Conservation (phyloP, 2,797 vertebrate genomes). For the Psittacula derbiana region DNA sequence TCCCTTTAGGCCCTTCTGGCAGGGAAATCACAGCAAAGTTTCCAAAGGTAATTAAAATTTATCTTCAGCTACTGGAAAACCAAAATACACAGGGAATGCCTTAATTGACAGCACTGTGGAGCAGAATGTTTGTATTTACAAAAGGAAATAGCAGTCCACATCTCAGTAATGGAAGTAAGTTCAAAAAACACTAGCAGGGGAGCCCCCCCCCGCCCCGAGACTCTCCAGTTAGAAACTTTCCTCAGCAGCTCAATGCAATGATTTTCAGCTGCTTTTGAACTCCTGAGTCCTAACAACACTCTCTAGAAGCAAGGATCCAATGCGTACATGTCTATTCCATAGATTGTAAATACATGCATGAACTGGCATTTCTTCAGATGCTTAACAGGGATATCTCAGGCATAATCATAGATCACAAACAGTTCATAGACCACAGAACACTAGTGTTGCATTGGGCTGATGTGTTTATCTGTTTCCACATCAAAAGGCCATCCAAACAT, state of each 20-base stretch:
- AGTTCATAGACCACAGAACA: neutral
- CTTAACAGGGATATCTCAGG: neutral
- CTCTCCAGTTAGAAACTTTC: neutral
- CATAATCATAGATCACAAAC: rapidly evolving
- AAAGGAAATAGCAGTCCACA: neutral
- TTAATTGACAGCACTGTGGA: neutral
- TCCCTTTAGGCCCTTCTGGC: neutral
- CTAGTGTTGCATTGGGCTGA: neutral
- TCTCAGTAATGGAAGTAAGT: neutral
- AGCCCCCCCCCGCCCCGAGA: neutral
- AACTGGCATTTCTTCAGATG: neutral
- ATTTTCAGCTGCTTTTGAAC: neutral
- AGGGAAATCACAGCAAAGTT: neutral
- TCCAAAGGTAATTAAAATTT: slow-evolving; percentile 18
- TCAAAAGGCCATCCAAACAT: neutral
- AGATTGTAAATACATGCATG: neutral
- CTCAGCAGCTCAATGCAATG: neutral
- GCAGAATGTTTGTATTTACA: neutral
- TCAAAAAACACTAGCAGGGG: neutral
- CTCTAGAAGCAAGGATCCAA: neutral
- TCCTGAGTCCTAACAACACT: neutral
- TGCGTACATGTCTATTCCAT: rapidly evolving
- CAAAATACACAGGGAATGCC: neutral
- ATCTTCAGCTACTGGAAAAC: neutral
- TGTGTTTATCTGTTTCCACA: neutral